These are phyloP conservation scores for Agrilus mali DNA, from an alignment of 2,888 invertebrate species.

Conservation along the genomic window DNA sequence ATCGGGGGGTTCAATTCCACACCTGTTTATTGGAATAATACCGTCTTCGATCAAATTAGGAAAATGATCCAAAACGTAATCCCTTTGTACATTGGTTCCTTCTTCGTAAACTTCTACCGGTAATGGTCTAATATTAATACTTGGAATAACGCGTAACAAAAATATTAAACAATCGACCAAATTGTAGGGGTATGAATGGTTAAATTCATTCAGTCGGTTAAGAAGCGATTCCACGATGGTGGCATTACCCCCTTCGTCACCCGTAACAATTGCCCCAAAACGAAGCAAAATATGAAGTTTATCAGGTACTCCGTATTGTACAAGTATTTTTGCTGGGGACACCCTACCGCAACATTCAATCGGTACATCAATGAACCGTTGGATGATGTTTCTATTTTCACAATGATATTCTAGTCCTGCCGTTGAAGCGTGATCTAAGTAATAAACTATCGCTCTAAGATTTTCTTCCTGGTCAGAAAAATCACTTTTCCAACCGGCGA, in stretches of 20 bases:
- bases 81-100: slow-evolving; percentile 11
- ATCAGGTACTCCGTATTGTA: slow-evolving; percentile 63
- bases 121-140: slow-evolving; percentile 39
- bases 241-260: slow-evolving; percentile 46
- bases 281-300: slow-evolving; percentile 60
- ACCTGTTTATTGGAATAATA: slow-evolving; percentile 46
- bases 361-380: slow-evolving; percentile 65
- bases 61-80: slow-evolving; percentile 25
- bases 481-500: slow-evolving; percentile 81
- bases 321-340: slow-evolving; percentile 58
- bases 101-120: slow-evolving; percentile 17
- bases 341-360: slow-evolving; percentile 69
- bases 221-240: slow-evolving; percentile 49
- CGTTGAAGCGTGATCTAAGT: slow-evolving; percentile 61
- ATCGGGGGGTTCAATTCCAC: slow-evolving; percentile 51
- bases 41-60: slow-evolving; percentile 43
- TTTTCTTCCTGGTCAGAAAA: slow-evolving; percentile 69
- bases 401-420: slow-evolving; percentile 45
- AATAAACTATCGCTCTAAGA: slow-evolving; percentile 61
- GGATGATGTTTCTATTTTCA: slow-evolving; percentile 24
- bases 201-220: slow-evolving; percentile 26
- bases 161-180: slow-evolving; percentile 56
- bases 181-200: slow-evolving; percentile 53
- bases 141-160: slow-evolving; percentile 50
- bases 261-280: slow-evolving; percentile 52